A percentile compares a stretch with the other conserved stretches of the same genome.
These are phyloP conservation scores for Terebella lapidaria DNA, from an alignment of 2,888 invertebrate species.

Conservation along the genomic window DNA sequence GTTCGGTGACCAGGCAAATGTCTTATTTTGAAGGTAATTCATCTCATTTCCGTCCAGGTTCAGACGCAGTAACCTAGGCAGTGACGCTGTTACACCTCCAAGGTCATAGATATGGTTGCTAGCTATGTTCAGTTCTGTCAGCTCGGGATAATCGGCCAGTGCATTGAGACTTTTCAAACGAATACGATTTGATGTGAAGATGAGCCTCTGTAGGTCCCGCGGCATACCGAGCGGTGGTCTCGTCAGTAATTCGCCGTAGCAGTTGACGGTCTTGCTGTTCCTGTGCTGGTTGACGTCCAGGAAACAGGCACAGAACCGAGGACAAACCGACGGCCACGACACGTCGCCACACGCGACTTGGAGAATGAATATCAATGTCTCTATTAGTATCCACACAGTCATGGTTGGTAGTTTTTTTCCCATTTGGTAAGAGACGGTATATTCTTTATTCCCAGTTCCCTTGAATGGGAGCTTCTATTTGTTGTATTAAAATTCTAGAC, in stretches of 20 bases:
- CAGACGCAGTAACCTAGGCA: background rate
- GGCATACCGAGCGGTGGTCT: slow-evolving; percentile 19
- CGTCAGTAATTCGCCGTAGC: slow-evolving; percentile 14
- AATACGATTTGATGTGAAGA: slow-evolving; percentile 20
- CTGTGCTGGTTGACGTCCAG: background rate
- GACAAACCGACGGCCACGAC: background rate
- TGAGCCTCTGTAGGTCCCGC: slow-evolving; percentile 11
- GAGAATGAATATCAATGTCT: too few relatives aligned
- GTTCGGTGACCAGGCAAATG: background rate
- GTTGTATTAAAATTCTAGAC: too few relatives aligned
- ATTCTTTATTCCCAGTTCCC: too few relatives aligned
- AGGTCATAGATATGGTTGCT: background rate
- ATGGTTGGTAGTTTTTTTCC: too few relatives aligned
- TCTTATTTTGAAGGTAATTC: background rate
- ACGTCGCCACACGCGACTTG: too few relatives aligned
- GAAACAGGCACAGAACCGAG: background rate
- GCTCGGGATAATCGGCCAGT: slow-evolving; percentile 7
- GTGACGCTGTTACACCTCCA: background rate
- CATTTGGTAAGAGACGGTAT: too few relatives aligned
- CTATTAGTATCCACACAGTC: too few relatives aligned
- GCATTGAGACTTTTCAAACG: slow-evolving; percentile 11
- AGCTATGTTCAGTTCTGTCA: background rate
- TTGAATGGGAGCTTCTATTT: too few relatives aligned
- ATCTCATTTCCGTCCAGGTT: background rate
- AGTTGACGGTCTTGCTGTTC: slow-evolving; percentile 19